Percentiles rank a stretch among this genome's conserved stretches.
Evolutionary conservation across 2,113 vertebrate genomes (phyloP).

Genomic region (Lynx canadensis): DNA sequence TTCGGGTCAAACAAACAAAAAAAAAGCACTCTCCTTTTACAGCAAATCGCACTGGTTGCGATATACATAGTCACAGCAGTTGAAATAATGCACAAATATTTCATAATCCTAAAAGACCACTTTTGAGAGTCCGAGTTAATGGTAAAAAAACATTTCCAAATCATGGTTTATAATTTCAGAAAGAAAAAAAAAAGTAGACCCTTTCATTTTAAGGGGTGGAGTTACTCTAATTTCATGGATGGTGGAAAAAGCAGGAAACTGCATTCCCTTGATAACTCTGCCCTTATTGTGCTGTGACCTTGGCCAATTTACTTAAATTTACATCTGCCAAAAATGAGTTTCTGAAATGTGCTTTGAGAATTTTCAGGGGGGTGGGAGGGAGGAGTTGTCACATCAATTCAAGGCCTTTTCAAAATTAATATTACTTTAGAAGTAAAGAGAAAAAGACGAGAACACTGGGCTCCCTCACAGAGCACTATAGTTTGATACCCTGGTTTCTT

Average conservation of each 20-base stretch:
- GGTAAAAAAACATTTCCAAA: conserved; percentile 51
- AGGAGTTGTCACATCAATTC: conserved; percentile 43
- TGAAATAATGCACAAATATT: conserved; percentile 47
- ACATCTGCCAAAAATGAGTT: conserved; percentile 80
- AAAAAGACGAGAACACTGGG: neutral
- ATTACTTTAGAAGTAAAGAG: neutral
- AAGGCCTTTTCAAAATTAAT: conserved; percentile 63
- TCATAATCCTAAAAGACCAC: neutral
- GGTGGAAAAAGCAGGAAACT: conserved; percentile 81
- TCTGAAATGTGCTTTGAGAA: conserved; percentile 72
- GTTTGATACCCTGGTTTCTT: neutral
- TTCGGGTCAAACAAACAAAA: conserved; percentile 64
- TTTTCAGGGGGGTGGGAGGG: neutral
- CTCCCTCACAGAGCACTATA: neutral
- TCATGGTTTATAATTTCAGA: conserved; percentile 62
- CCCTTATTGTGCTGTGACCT: conserved; percentile 82
- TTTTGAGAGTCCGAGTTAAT: conserved; percentile 38
- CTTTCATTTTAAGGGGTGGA: conserved; percentile 77
- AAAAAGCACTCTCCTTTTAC: conserved; percentile 57
- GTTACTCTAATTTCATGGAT: conserved; percentile 75
- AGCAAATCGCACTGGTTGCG: conserved; percentile 24
- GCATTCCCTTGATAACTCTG: conserved; percentile 81
- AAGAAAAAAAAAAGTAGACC: neutral
- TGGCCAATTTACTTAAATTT: conserved; percentile 81
- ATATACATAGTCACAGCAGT: neutral